A percentile compares a stretch with the other conserved stretches of the same genome.
These are phyloP conservation scores for Arctia plantaginis DNA, from an alignment of 2,888 invertebrate genomes.

Conservation along the genomic window DNA sequence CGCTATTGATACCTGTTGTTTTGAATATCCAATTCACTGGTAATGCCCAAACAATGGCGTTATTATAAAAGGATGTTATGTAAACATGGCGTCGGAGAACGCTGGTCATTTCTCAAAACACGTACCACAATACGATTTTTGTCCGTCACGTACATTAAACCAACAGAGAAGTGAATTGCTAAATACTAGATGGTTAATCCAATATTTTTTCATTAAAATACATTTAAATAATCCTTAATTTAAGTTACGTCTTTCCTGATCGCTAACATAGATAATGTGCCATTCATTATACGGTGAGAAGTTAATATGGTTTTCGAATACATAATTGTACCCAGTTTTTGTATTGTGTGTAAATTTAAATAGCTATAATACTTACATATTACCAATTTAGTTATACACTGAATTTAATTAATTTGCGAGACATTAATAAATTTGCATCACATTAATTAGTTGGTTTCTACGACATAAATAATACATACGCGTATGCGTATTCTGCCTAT, in stretches of 20 bases:
- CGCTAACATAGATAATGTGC: conserved; percentile 20
- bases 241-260: conserved; percentile 21
- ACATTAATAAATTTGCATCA: conserved; percentile 33
- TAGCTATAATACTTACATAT: conserved; percentile 18
- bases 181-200: conserved; percentile 26
- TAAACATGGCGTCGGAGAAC: conserved; percentile 68
- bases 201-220: conserved; percentile 22
- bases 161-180: conserved; percentile 35
- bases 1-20: conserved; percentile 62
- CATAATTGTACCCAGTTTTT: conserved; percentile 12
- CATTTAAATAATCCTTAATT: conserved; percentile 20
- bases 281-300: conserved; percentile 30
- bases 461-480: conserved; percentile 11
- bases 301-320: conserved; percentile 5
- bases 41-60: conserved; percentile 69
- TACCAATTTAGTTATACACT: conserved; percentile 5
- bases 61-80: conserved; percentile 71
- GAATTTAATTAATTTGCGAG: conserved; percentile 19
- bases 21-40: conserved; percentile 64
- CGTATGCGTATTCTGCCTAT: too few species aligned
- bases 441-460: conserved; percentile 15
- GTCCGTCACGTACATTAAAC: conserved; percentile 37
- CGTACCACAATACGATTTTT: conserved; percentile 57
- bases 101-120: conserved; percentile 64
- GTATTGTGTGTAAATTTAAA: conserved; percentile 21